Evolutionary conservation across 2,113 vertebrate genomes (phyloP).

Genomic region (Globicephala melas): DNA sequence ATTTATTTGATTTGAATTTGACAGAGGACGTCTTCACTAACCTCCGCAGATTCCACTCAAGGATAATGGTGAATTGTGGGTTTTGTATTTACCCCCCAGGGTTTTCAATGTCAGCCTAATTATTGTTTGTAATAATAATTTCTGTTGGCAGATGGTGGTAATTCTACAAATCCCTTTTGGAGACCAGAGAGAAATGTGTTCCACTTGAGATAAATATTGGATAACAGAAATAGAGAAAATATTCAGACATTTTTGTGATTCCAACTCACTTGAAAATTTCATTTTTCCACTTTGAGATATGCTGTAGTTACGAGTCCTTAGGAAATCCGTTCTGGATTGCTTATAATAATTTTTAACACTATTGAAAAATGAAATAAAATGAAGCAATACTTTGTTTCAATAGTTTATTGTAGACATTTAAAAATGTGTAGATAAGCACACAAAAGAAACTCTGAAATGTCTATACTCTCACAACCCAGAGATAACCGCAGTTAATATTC

Average conservation of each 20-base stretch:
- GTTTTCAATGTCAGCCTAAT: conserved; percentile 11
- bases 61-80: background rate
- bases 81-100: background rate
- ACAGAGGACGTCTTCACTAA: background rate
- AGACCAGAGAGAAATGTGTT: background rate
- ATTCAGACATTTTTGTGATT: background rate
- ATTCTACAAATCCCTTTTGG: background rate
- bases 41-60: background rate
- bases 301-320: background rate
- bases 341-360: conserved; percentile 28
- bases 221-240: background rate
- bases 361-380: background rate
- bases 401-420: background rate
- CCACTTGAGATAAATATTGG: conserved; percentile 30
- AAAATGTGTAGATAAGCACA: background rate
- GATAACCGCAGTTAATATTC: background rate
- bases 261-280: background rate
- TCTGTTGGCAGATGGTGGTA: background rate
- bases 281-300: background rate
- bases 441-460: background rate
- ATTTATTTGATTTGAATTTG: conserved; percentile 3
- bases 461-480: background rate
- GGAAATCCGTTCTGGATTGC: background rate
- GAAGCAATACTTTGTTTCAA: background rate
- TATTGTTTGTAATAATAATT: conserved; percentile 13